Base-by-base conservation (phyloP, 2,113 vertebrate species). In the Craseonycteris thonglongyai region DNA sequence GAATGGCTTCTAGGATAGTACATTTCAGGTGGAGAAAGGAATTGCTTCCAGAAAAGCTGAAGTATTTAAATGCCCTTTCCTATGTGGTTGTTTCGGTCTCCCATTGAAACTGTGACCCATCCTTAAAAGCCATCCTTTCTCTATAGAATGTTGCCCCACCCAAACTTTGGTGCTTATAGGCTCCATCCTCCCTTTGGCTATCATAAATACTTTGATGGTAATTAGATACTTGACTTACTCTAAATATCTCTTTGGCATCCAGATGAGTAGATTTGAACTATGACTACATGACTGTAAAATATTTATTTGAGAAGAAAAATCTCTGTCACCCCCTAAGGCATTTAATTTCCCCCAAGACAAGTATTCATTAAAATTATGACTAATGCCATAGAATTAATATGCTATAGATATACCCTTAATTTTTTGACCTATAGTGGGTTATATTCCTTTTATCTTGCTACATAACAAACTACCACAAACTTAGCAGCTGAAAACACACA, bases 211-310 rank as follows among this genome's bases (percentile, higher is more conserved):
- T 76, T 82, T 79, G 21, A 79, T 24, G 28, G 35, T 38, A 71
- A 59, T 30, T 78, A 61, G 65, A 69, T 89, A 92, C 90, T 93
- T 90, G 49, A 95, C 87, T 66, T 71, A 91, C 22, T 63, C n/a
- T 59, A 40, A 92, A 75, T 49, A 87, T 56, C 42, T 42, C 47
- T 58, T 83, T 85, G 40, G 74, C 35, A 93, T 95, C 89, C 85
- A 80, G 59, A 87, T 90, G 28, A 61, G 10, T 87, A 80, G 28
- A 22, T 45, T 90, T 93, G 26, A 30, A 83, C 35, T 88, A 26
- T 86, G 71, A 72, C 21, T 63, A 51, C 24, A 78, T 45, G 49
- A 54, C 69, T 69, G 15, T 12, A 92, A 90, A 95, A 45, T 71
- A 90, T 87, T 81, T 90, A 71, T 63, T 78, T 90, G 69, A 93